Conservation (phyloP, 2,888 invertebrate species). For the Leptinotarsa rubiginosa region DNA sequence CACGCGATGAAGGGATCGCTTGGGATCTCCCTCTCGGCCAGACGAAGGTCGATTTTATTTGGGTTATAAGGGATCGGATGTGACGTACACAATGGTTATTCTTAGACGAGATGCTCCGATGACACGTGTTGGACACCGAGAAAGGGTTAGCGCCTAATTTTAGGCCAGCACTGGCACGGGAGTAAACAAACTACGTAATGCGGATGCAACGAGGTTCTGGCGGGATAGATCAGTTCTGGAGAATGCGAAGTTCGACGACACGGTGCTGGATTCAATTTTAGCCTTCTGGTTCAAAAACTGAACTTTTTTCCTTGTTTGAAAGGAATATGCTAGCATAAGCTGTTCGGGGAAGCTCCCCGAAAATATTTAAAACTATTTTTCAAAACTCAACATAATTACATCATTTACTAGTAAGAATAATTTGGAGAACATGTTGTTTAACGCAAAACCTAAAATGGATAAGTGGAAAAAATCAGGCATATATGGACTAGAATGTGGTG, state of each 20-base stretch:
- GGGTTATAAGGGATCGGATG: slow-evolving; percentile 50
- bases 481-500: no score
- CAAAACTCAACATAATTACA: no score
- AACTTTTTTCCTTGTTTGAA: no score
- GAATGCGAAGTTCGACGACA: neutral
- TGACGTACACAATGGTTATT: slow-evolving; percentile 56
- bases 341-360: no score
- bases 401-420: no score
- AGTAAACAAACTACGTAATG: slow-evolving; percentile 2
- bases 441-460: no score
- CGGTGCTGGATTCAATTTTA: no score
- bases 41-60: slow-evolving; percentile 56
- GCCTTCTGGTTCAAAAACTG: no score
- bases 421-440: no score
- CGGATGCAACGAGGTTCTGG: neutral
- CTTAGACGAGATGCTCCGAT: slow-evolving; percentile 44
- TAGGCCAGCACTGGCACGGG: neutral
- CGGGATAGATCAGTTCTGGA: neutral
- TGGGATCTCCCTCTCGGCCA: slow-evolving; percentile 38
- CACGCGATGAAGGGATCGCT: slow-evolving; percentile 48
- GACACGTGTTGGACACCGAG: slow-evolving; percentile 44
- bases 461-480: no score
- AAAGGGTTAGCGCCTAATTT: slow-evolving; percentile 7
- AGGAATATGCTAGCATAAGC: no score
- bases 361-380: no score